Evolutionary conservation across 2,113 vertebrate genomes (phyloP).

Genomic region (Micronycteris hirsuta): DNA sequence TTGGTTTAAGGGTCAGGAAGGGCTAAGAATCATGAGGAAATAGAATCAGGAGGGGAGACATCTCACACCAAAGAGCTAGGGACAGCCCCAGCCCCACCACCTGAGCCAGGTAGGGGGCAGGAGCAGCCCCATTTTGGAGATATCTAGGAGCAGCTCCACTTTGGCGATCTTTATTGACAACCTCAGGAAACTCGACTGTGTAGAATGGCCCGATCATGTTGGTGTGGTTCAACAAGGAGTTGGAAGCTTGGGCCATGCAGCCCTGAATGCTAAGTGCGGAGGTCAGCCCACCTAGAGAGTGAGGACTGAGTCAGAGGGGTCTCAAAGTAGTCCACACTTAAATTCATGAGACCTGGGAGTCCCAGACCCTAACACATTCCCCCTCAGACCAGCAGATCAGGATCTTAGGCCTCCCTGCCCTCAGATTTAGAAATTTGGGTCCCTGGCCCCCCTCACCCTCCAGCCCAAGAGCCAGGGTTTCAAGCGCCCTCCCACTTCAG

Average conservation of each 20-base stretch:
- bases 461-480: background rate
- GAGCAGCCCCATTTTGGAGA: background rate
- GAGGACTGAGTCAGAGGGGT: background rate
- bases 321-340: background rate
- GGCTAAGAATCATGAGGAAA: background rate
- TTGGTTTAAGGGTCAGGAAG: background rate
- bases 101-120: background rate
- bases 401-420: background rate
- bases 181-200: fast-evolving
- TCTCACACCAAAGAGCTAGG: background rate
- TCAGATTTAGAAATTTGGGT: background rate
- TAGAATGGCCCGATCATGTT: conserved; percentile 1
- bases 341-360: background rate
- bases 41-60: background rate
- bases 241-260: background rate
- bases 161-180: background rate
- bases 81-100: background rate
- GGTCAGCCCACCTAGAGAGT: background rate
- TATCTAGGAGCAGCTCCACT: background rate
- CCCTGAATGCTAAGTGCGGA: background rate
- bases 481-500: background rate
- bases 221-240: background rate
- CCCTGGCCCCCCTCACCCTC: background rate
- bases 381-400: background rate
- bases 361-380: fast-evolving